Percentiles rank a stretch among this genome's conserved stretches.
These are phyloP conservation scores for Lutraria rhynchaena DNA, from an alignment of 1,140 invertebrate genomes.

Conservation along the genomic window DNA sequence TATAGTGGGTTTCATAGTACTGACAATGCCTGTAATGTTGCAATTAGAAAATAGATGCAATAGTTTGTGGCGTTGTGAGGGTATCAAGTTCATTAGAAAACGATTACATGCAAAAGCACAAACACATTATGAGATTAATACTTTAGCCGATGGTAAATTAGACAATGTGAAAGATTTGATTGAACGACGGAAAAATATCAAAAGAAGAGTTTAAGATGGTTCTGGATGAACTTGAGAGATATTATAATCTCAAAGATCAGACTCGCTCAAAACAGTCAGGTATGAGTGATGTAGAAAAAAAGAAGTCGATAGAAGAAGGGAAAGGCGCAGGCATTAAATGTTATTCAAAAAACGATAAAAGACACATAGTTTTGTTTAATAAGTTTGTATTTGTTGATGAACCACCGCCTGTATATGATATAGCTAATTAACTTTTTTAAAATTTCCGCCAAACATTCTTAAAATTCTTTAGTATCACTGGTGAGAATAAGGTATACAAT, in stretches of 20 bases:
- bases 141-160: constrained; percentile 20
- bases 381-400: neutral
- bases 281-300: constrained; percentile 18
- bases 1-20: too few relatives aligned
- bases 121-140: constrained; percentile 23
- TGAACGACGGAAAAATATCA: constrained; percentile 24
- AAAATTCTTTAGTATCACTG: too few relatives aligned
- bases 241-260: neutral
- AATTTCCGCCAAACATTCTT: too few relatives aligned
- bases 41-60: constrained; percentile 11
- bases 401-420: neutral
- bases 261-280: constrained; percentile 19
- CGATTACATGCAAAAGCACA: constrained; percentile 15
- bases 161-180: constrained; percentile 37
- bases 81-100: constrained; percentile 32
- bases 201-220: constrained; percentile 11
- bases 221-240: constrained; percentile 11
- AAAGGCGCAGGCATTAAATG: constrained; percentile 17
- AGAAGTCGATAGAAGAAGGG: neutral
- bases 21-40: neutral
- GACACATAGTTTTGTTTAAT: constrained; percentile 12
- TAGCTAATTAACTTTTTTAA: too few relatives aligned
- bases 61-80: neutral
- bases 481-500: too few relatives aligned
- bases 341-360: constrained; percentile 5